Conservation (phyloP, 2,113 vertebrate genomes). For the Vidua macroura region DNA sequence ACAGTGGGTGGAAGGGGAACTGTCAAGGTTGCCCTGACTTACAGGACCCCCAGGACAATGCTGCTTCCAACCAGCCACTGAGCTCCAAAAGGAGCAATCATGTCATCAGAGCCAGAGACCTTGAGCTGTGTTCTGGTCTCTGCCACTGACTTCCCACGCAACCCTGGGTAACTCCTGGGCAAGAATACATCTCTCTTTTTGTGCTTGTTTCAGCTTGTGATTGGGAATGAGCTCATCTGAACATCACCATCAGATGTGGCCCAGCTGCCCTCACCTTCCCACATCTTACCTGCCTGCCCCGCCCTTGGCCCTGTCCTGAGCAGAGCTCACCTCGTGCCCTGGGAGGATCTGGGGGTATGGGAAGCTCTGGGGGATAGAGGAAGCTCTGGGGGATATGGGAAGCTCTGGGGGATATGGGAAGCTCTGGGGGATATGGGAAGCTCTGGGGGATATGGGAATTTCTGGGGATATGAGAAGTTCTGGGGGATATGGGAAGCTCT, state of each 20-base stretch:
- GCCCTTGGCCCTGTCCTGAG: not conserved
- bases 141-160: not conserved
- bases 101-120: not conserved
- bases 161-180: not conserved
- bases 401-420: not conserved
- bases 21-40: conserved; percentile 32
- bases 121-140: not conserved
- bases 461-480: not conserved
- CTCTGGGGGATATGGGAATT: too few relatives aligned
- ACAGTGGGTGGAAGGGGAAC: not conserved
- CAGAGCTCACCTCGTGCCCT: rapidly evolving
- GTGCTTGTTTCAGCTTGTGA: not conserved
- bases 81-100: not conserved
- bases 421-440: not conserved
- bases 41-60: not conserved
- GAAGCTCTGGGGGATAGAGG: not conserved
- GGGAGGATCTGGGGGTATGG: not conserved
- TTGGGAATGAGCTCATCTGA: not conserved
- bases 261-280: not conserved
- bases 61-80: not conserved
- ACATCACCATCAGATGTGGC: too few relatives aligned
- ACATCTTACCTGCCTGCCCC: not conserved
- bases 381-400: not conserved
- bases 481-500: not conserved
- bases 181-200: not conserved